These are phyloP conservation scores for Pseudococcus viburni DNA, from an alignment of 2,888 invertebrate species.

Conservation along the genomic window DNA sequence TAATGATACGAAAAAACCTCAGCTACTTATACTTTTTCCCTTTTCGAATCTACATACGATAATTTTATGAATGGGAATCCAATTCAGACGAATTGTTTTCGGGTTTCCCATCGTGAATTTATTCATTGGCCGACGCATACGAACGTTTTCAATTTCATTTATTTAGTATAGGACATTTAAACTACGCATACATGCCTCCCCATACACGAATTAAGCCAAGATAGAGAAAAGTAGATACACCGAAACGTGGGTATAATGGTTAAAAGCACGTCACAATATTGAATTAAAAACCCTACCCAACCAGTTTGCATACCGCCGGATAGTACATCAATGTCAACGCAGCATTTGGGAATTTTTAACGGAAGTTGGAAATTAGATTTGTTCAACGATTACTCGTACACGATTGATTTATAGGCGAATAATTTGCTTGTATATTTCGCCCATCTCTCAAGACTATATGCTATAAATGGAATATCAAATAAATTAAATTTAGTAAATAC, in stretches of 20 bases:
- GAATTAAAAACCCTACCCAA: constrained; percentile 29
- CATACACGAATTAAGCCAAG: not conserved
- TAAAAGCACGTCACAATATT: constrained; percentile 49
- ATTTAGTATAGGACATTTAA: not conserved
- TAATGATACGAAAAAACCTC: not conserved
- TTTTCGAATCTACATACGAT: not conserved
- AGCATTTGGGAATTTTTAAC: constrained; percentile 39
- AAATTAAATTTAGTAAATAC: constrained; percentile 17
- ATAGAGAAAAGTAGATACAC: not conserved
- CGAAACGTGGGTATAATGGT: constrained; percentile 39
- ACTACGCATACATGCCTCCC: not conserved
- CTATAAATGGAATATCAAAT: constrained; percentile 46
- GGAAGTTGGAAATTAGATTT: constrained; percentile 56
- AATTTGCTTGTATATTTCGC: constrained; percentile 36
- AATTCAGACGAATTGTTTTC: constrained; percentile 2
- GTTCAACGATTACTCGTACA: constrained; percentile 47
- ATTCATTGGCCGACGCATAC: not conserved
- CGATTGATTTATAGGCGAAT: constrained; percentile 54
- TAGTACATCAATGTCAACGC: constrained; percentile 54
- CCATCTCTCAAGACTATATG: not conserved
- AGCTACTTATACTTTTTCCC: not conserved
- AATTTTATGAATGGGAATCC: constrained; percentile 22
- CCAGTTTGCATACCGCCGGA: constrained; percentile 47
- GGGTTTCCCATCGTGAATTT: not conserved
- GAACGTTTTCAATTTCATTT: constrained; percentile 3